These are phyloP conservation scores for Pogonomyrmex californicus DNA, from an alignment of 1,140 invertebrate genomes.

Conservation along the genomic window DNA sequence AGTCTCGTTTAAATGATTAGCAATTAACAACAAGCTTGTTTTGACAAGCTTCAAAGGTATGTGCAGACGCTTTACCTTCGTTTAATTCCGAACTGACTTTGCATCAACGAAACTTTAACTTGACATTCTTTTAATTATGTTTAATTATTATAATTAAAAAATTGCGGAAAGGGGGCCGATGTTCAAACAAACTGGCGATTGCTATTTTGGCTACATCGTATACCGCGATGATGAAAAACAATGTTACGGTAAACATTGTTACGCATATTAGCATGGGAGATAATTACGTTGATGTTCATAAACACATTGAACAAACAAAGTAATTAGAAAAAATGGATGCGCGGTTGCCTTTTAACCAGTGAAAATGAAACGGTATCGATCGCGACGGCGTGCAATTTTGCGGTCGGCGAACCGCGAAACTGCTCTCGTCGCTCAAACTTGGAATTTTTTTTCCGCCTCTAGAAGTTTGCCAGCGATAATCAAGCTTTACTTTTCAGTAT, in stretches of 20 bases:
- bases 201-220: background rate
- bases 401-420: conserved; percentile 57
- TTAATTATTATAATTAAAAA: conserved; percentile 21
- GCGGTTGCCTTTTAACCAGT: conserved; percentile 20
- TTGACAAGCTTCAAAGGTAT: background rate
- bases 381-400: conserved; percentile 43
- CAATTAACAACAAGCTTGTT: conserved; percentile 20
- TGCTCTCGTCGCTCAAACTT: conserved; percentile 57
- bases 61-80: background rate
- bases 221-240: conserved; percentile 35
- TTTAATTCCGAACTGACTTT: background rate
- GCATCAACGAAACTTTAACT: background rate
- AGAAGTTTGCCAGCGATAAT: conserved; percentile 52
- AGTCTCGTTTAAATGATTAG: background rate
- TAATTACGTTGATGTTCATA: conserved; percentile 47
- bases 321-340: conserved; percentile 54
- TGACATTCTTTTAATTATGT: background rate
- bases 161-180: background rate
- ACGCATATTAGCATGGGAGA: conserved; percentile 4
- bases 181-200: conserved; percentile 4
- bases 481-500: conserved; percentile 44
- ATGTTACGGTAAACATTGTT: conserved; percentile 31
- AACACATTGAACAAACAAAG: conserved; percentile 53
- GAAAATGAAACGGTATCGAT: conserved; percentile 59
- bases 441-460: conserved; percentile 54